Evolutionary conservation across 2,113 vertebrate species (phyloP).

Genomic region (Oncorhynchus gorbuscha): DNA sequence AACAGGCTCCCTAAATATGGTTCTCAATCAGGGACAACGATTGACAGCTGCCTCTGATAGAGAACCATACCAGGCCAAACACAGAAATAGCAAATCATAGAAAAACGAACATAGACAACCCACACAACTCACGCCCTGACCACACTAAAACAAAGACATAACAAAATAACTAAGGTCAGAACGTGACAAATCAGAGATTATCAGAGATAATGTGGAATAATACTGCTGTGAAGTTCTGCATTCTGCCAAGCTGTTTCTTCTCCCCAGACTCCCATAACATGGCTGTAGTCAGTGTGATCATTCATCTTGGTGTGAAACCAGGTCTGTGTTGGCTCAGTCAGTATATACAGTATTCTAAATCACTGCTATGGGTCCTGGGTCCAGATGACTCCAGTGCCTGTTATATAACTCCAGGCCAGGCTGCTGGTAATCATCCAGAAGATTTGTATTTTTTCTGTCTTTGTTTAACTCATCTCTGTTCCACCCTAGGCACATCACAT

Average conservation of each 20-base stretch:
- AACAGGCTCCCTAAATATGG: no score
- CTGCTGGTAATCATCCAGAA: constrained; percentile 37
- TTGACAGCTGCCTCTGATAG: no score
- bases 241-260: constrained; percentile 3
- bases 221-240: constrained; percentile 14
- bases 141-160: no score
- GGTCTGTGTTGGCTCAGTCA: no score
- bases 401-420: constrained; percentile 47
- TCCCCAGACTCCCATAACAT: no score
- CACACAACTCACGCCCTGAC: no score
- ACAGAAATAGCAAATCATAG: no score
- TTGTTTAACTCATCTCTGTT: constrained; percentile 34
- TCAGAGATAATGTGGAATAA: constrained; percentile 36
- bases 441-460: constrained; percentile 21
- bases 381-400: constrained; percentile 25
- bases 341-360: constrained; percentile 32
- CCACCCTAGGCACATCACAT: neutral
- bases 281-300: constrained; percentile 11
- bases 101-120: no score
- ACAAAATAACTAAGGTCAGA: no score
- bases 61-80: no score
- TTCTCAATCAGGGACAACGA: no score
- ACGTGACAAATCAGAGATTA: no score
- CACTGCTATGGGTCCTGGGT: neutral
- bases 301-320: constrained; percentile 30